Evolutionary conservation across 2,888 invertebrate genomes (phyloP), one percentile per base, ranked within the genome.

Genomic region (Polia nebulosa): DNA sequence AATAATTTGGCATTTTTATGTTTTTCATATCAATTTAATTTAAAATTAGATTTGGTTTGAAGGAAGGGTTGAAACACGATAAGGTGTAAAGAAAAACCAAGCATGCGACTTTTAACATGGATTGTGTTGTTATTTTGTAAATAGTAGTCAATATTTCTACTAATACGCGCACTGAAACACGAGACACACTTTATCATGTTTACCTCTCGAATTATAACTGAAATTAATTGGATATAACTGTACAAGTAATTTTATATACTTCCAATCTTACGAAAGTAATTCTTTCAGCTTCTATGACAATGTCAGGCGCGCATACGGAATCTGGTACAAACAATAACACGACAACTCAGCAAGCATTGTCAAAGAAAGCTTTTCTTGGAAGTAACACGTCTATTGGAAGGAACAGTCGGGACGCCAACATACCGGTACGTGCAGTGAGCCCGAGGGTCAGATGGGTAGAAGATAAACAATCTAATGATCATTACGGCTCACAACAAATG

Each of bases 251-350:
- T 45, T 45, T 34, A n/a, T 41, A 13, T 49, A 13, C 44, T 45
- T 64, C 17, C 27, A 60, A 60, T 60, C 76, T 75, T 27, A 76
- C 17, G 11, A 72, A 62, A 56, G 9, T 58, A 52, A 62, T 62
- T 60, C 22, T 96, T 96, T 51, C 96, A 97, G 97, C 97, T 88
- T 97, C 97, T 84, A 97, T 97, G 92, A 97, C 97, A 85, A 97
- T 97, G 89, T 96, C 96, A 89, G 96, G 96, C 91, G 96, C 96
- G 89, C 96, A 96, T 81, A 94, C 96, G 87, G 96, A 96, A 87
- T 94, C 95, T 80, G 94, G 91, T 78, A 88, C 94, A 84, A 96
- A 92, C 84, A 92, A 89, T 85, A 93, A 91, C 79, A 84, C 94
- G 74, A 90, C 93, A 80, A 96, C 89, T 83, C 94, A 94, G 81